phyloP scores from a whole-genome alignment of 2,797 vertebrate genomes.

The Heterohyrax brucei region DNA sequence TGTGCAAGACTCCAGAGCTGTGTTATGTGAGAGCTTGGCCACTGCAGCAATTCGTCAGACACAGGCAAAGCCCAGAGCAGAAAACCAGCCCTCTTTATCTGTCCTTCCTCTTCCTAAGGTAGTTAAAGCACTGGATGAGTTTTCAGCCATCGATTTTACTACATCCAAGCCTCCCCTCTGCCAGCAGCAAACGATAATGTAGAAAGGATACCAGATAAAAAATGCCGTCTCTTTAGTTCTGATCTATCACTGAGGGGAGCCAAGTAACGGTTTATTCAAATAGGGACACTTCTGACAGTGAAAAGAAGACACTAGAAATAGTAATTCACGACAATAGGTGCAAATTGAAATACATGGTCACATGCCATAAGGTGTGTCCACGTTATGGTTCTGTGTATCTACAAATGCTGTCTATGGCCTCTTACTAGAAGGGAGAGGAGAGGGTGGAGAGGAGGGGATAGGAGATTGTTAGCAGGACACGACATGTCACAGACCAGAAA shows the following conservation, averaged over 20 bases:
- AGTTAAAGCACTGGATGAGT: neutral
- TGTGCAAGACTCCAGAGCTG: neutral
- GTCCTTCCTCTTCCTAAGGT: neutral
- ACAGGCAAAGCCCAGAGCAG: neutral
- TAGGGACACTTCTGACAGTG: neutral
- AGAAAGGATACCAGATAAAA: neutral
- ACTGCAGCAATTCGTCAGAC: neutral
- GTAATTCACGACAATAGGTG: too few relatives aligned
- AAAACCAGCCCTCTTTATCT: neutral
- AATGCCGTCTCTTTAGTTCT: neutral
- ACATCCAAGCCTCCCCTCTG: neutral
- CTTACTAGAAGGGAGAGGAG: too few relatives aligned
- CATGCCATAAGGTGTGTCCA: too few relatives aligned
- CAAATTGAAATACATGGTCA: neutral
- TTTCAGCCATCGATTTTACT: neutral
- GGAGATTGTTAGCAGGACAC: too few relatives aligned
- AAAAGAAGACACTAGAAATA: too few relatives aligned
- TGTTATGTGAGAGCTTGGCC: neutral
- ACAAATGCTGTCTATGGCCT: too few relatives aligned
- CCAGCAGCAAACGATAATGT: neutral
- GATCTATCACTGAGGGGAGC: neutral
- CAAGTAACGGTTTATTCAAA: neutral
- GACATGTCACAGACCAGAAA: too few relatives aligned
- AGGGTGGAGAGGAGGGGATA: too few relatives aligned
- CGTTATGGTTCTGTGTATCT: too few relatives aligned